Evolutionary conservation across 2,888 invertebrate genomes (phyloP), one percentile per base, ranked within the genome.

Genomic region (Colletes collaris): DNA sequence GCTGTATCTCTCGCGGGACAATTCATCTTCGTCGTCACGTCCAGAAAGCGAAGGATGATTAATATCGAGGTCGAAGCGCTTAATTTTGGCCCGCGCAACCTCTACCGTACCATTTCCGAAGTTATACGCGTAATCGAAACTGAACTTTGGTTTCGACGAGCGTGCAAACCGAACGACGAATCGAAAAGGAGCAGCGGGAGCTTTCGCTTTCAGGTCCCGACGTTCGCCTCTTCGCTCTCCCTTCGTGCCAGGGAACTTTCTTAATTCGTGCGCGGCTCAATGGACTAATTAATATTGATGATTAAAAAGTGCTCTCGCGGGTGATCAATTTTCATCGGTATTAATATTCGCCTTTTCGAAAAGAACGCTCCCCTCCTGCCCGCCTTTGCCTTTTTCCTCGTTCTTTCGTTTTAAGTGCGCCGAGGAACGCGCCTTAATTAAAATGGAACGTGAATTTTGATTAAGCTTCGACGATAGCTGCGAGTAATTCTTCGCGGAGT

Each of bases 251-350:
- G 13, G 37, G 65, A 78, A 89, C 86, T 89, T 89, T 87, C 85
- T 86, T 86, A 88, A 90, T 90, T 90, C 87, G 80, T 75, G 73
- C 67, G 70, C 79, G 70, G 64, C 59, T 76, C 82, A 69, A 80
- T 80, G 85, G 77, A 67, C 76, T 89, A 90, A 91, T 91, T 91
- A 89, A 90, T 91, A 90, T 89, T 88, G 89, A 91, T 90, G 87
- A 88, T 90, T 90, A 86, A 87, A 89, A 87, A 87, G 87, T 75
- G 81, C 82, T 82, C 73, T 77, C 69, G 78, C 69, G 81, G 85
- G 84, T 87, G 84, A 90, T 91, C 89, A 90, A 90, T 89, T 89
- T 90, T 87, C 87, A 89, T 87, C 83, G 79, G 79, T 82, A 84
- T 86, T 86, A 86, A 82, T 86, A 86, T 82, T 80, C 80, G 65